Evolutionary conservation across 2,888 invertebrate species (phyloP), one percentile per base, ranked within the genome.

Genomic region (Lapara coniferarum): DNA sequence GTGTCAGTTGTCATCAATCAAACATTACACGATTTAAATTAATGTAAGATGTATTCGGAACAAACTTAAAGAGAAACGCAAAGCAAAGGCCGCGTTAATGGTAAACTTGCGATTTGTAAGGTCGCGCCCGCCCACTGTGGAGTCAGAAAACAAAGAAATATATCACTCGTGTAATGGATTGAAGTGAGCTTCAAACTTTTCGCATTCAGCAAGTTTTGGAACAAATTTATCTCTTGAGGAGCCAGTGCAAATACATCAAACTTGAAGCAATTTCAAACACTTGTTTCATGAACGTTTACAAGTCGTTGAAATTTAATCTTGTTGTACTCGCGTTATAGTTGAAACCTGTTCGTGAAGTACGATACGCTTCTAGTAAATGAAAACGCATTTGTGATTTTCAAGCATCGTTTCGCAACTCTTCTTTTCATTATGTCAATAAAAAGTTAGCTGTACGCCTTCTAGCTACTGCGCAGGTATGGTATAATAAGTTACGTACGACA

Each of bases 111-210:
- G 89, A 91, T 91, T 90, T 89, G 89, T 88, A 87, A 87, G 87
- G 89, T 88, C 82, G 79, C 77, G 77, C 78, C 84, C 77, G 76
- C 80, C 83, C 84, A 77, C 83, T 81, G 82, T 82, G 82, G 81
- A 89, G 87, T 82, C 89, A 86, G 90, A 91, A 92, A 93, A 93
- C 93, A 93, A 93, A 93, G 91, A 92, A 92, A 93, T 92, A 93
- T 93, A 92, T 93, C 90, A 93, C 89, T 90, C 89, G 89, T 89
- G 91, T 93, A 93, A 93, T 93, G 92, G 93, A 93, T 93, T 92
- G 93, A 92, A 93, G 92, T 92, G 89, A 90, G 90, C 90, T 91
- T 86, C 87, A 89, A 93, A 93, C 89, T 93, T 93, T 93, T 91
- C 91, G 89, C 93, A 93, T 93, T 93, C 91, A 89, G 85, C 87